phyloP scores from a whole-genome alignment of 2,797 vertebrate genomes.

The Bovichtus diacanthus region DNA sequence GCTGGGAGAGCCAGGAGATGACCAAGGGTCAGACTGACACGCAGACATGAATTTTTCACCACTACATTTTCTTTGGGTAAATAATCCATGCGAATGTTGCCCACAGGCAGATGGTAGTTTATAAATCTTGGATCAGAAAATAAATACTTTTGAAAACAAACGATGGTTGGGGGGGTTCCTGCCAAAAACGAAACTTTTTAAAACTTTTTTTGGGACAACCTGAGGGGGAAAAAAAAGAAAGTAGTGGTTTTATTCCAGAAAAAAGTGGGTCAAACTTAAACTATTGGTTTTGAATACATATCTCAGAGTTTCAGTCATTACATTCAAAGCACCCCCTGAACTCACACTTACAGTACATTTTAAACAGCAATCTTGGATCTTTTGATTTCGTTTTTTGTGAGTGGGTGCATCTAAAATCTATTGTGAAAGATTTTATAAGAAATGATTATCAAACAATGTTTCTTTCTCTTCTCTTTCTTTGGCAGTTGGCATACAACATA shows the following conservation, averaged over 20 bases:
- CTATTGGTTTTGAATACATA: constrained; percentile 8
- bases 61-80: constrained; percentile 83
- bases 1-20: constrained; percentile 63
- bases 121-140: constrained; percentile 81
- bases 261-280: neutral
- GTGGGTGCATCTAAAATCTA: too few species aligned
- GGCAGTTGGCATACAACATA: too few species aligned
- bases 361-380: neutral
- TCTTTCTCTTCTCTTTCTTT: too few species aligned
- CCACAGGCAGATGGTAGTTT: constrained; percentile 73
- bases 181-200: constrained; percentile 38
- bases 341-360: neutral
- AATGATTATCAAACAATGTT: too few species aligned
- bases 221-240: constrained; percentile 15
- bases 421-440: too few species aligned
- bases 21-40: constrained; percentile 78
- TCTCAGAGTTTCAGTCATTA: constrained; percentile 11
- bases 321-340: neutral
- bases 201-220: constrained; percentile 12
- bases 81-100: constrained; percentile 75
- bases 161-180: constrained; percentile 18
- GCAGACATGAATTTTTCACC: constrained; percentile 83
- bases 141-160: constrained; percentile 71
- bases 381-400: too few species aligned
- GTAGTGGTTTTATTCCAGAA: constrained; percentile 1